phyloP scores from a whole-genome alignment of 64 coral and sea anemone genomes.

The Stylophora pistillata region DNA sequence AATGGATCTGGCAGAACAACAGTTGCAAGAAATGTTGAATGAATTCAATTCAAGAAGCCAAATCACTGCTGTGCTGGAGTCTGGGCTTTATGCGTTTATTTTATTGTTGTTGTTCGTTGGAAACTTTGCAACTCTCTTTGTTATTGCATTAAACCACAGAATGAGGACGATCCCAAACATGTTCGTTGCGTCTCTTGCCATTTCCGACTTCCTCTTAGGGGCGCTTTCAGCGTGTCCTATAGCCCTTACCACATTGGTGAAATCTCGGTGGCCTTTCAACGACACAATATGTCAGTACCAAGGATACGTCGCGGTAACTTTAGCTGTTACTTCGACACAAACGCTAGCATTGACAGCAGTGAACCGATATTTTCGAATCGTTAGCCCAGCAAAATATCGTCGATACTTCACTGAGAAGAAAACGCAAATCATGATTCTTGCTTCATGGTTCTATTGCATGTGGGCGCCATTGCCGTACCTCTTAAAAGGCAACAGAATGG shows the following conservation, averaged over 20 bases:
- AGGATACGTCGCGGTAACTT: conserved; percentile 48
- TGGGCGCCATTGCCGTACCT: conserved; percentile 57
- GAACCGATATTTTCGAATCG: conserved; percentile 61
- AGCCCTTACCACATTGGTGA: background rate
- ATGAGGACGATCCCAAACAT: conserved; percentile 55
- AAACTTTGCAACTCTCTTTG: background rate
- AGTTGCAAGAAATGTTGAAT: background rate
- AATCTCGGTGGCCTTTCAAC: conserved; percentile 72
- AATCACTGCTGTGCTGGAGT: background rate
- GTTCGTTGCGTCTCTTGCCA: conserved; percentile 61
- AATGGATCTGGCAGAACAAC: background rate
- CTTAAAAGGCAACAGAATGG: conserved; percentile 40
- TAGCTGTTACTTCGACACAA: conserved; percentile 58
- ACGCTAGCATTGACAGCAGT: conserved; percentile 62
- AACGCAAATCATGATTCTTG: conserved; percentile 14
- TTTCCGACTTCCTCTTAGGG: conserved; percentile 64
- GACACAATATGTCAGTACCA: conserved; percentile 56
- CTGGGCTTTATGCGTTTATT: background rate
- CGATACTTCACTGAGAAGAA: conserved; percentile 39
- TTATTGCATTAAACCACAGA: background rate
- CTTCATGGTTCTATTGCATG: conserved; percentile 30
- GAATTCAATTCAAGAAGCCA: conserved; percentile 2
- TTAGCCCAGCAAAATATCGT: conserved; percentile 42
- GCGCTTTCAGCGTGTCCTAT: conserved; percentile 30
- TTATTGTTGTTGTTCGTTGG: background rate